phyloP scores from a whole-genome alignment of 1,140 invertebrate species.

The Bombus ignitus region DNA sequence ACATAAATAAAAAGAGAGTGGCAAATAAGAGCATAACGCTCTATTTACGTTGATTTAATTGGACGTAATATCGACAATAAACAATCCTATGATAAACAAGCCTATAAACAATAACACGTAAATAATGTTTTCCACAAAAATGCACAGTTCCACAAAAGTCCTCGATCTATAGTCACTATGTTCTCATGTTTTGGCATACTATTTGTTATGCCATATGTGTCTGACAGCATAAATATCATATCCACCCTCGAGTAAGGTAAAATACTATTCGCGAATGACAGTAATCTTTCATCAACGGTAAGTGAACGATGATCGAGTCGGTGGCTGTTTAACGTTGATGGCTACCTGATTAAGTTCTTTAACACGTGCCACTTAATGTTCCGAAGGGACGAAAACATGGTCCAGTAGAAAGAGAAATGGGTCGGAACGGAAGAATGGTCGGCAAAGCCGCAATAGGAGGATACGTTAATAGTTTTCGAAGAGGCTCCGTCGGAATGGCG shows the following conservation, averaged over 20 bases:
- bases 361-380: slow-evolving; percentile 35
- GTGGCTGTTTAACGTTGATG: background rate
- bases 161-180: too few relatives aligned
- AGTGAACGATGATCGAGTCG: background rate
- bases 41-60: background rate
- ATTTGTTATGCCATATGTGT: background rate
- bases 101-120: too few relatives aligned
- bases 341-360: slow-evolving; percentile 27
- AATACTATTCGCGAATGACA: background rate
- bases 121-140: too few relatives aligned
- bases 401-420: slow-evolving; percentile 49
- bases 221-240: too few relatives aligned
- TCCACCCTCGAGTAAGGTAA: background rate
- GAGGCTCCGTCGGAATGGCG: slow-evolving; percentile 61
- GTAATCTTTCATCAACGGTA: background rate
- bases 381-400: slow-evolving; percentile 32
- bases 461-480: slow-evolving; percentile 71
- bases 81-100: too few relatives aligned
- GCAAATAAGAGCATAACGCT: background rate
- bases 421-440: slow-evolving; percentile 54
- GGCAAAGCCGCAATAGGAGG: slow-evolving; percentile 14
- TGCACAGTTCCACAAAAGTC: too few relatives aligned
- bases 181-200: background rate
- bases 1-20: background rate
- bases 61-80: too few relatives aligned